These are phyloP conservation scores for Leucoraja erinaceus DNA, from an alignment of 2,113 vertebrate genomes.

Conservation along the genomic window DNA sequence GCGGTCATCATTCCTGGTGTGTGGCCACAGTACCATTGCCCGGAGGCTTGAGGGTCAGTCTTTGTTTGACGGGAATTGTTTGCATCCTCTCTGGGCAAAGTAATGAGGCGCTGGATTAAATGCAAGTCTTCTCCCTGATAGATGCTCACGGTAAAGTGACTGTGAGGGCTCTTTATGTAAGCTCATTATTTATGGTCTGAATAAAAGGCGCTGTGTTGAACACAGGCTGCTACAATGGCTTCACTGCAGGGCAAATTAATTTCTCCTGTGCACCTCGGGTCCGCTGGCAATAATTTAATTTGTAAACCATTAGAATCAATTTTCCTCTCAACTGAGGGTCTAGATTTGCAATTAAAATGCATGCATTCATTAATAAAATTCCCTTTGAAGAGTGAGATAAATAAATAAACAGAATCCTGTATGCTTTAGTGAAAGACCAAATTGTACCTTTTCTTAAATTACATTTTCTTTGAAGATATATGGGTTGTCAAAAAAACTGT, in stretches of 20 bases:
- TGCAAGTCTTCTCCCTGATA: background rate
- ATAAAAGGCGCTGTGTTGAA: background rate
- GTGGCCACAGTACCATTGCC: background rate
- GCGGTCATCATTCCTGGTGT: background rate
- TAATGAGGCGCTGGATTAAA: background rate
- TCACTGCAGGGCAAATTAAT: background rate
- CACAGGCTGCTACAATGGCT: background rate
- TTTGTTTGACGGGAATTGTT: background rate
- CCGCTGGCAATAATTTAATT: conserved; percentile 42
- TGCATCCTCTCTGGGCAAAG: background rate
- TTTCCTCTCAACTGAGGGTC: conserved; percentile 44
- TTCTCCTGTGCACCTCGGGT: background rate
- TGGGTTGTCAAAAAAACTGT: background rate
- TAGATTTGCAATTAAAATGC: conserved; percentile 46
- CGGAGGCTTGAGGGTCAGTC: no score
- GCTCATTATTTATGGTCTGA: background rate
- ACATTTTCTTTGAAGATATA: background rate
- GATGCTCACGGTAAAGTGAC: background rate
- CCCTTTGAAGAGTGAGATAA: conserved; percentile 43
- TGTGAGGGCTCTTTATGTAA: background rate
- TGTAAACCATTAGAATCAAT: conserved; percentile 45
- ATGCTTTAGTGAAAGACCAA: conserved; percentile 39
- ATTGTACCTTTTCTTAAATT: background rate
- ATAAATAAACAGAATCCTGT: conserved; percentile 49
- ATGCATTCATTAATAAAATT: conserved; percentile 49